These are phyloP conservation scores for Caranx ignobilis DNA, from an alignment of 2,113 vertebrate species.

Conservation along the genomic window DNA sequence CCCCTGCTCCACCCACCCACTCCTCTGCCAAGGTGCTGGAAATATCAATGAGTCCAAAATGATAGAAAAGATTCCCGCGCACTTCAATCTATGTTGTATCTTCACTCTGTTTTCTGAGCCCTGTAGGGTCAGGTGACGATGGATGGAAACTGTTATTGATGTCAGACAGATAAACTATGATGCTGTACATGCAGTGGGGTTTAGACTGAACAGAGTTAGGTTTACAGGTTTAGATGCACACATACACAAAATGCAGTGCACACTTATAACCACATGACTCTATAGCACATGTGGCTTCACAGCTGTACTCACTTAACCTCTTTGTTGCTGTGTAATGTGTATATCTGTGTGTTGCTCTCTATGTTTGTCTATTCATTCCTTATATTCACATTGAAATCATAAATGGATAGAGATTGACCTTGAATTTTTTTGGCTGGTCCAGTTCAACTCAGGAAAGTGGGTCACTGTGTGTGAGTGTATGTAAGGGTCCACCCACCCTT, in stretches of 20 bases:
- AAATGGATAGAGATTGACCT: constrained; percentile 65
- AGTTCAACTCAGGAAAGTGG: constrained; percentile 72
- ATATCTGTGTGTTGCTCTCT: constrained; percentile 35
- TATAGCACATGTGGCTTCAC: constrained; percentile 74
- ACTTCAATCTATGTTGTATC: too few relatives aligned
- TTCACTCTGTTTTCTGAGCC: too few relatives aligned
- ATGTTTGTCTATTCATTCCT: constrained; percentile 52
- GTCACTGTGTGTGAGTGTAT: constrained; percentile 55
- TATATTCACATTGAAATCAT: constrained; percentile 50
- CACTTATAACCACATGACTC: constrained; percentile 61
- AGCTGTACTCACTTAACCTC: constrained; percentile 69
- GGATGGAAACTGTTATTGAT: not conserved
- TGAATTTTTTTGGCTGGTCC: constrained; percentile 66
- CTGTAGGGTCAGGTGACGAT: not conserved
- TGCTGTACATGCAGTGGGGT: constrained; percentile 7
- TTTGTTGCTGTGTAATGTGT: constrained; percentile 49
- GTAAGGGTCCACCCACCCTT: not conserved
- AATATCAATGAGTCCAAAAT: too few relatives aligned
- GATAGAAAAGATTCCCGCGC: too few relatives aligned
- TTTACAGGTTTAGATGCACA: constrained; percentile 57
- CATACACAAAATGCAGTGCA: constrained; percentile 26
- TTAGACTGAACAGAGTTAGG: constrained; percentile 41
- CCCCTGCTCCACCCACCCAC: too few relatives aligned
- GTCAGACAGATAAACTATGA: not conserved
- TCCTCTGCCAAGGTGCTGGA: too few relatives aligned